phyloP scores from a whole-genome alignment of 2,888 invertebrate genomes.

The Cantharis lateralis region DNA sequence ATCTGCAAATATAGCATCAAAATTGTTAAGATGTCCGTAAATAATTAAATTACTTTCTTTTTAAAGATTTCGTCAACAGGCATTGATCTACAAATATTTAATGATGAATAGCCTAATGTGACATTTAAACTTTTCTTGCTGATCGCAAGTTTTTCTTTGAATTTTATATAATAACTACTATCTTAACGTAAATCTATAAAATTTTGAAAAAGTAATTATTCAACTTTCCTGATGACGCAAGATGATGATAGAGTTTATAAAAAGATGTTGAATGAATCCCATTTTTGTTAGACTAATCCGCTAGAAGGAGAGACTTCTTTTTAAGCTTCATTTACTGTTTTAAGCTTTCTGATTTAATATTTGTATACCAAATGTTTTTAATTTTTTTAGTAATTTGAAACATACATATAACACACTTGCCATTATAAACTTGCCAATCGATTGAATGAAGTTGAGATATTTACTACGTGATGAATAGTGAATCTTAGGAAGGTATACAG shows the following conservation, averaged over 20 bases:
- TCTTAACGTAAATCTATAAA: neutral
- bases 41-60: neutral
- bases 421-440: neutral
- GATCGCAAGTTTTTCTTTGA: neutral
- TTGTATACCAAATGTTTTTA: neutral
- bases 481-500: neutral
- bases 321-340: no score
- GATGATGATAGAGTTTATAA: neutral
- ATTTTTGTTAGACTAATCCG: no score
- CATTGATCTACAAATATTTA: neutral
- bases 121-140: neutral
- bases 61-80: neutral
- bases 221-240: neutral
- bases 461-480: neutral
- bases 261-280: neutral
- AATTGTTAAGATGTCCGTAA: neutral
- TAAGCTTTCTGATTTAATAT: neutral
- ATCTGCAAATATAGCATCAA: neutral
- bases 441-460: neutral
- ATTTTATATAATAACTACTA: neutral
- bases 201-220: neutral
- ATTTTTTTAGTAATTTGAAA: neutral
- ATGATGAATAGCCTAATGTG: neutral
- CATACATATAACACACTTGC: neutral
- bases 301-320: no score